These are phyloP conservation scores for Chromobotia macracanthus DNA, from an alignment of 2,797 vertebrate genomes.

Conservation along the genomic window DNA sequence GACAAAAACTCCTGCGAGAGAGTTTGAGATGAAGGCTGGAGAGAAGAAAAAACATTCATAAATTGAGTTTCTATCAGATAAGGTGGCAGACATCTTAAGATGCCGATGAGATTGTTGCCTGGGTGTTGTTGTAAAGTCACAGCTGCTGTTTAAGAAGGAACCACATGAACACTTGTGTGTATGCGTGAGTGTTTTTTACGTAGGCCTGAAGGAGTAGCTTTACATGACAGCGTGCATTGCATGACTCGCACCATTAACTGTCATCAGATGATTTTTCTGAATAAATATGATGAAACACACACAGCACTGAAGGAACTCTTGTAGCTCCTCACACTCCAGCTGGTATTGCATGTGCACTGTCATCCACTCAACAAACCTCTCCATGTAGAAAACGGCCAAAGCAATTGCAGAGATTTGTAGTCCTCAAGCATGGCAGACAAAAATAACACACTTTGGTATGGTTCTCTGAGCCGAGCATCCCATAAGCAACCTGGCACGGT, in stretches of 20 bases:
- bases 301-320: slow-evolving; percentile 40
- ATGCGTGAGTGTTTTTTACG: not conserved
- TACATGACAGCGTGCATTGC: slow-evolving; percentile 21
- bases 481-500: slow-evolving; percentile 49
- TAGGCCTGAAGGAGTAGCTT: not conserved
- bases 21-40: slow-evolving; percentile 37
- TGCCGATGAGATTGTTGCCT: slow-evolving; percentile 67
- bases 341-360: not conserved
- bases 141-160: slow-evolving; percentile 47
- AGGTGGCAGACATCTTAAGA: slow-evolving; percentile 61
- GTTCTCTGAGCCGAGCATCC: slow-evolving; percentile 30
- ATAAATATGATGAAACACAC: slow-evolving; percentile 37
- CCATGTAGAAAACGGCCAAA: not conserved
- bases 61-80: slow-evolving; percentile 70
- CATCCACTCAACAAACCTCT: not conserved
- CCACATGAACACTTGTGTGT: not conserved
- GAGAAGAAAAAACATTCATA: slow-evolving; percentile 44
- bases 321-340: not conserved
- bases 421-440: slow-evolving; percentile 13
- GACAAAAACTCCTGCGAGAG: slow-evolving; percentile 17
- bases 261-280: slow-evolving; percentile 25
- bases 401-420: slow-evolving; percentile 13
- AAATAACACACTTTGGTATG: slow-evolving; percentile 45
- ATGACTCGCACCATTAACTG: slow-evolving; percentile 6
- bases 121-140: slow-evolving; percentile 57